These are phyloP conservation scores for Cephalotes varians DNA, from an alignment of 2,888 invertebrate species.

Conservation along the genomic window DNA sequence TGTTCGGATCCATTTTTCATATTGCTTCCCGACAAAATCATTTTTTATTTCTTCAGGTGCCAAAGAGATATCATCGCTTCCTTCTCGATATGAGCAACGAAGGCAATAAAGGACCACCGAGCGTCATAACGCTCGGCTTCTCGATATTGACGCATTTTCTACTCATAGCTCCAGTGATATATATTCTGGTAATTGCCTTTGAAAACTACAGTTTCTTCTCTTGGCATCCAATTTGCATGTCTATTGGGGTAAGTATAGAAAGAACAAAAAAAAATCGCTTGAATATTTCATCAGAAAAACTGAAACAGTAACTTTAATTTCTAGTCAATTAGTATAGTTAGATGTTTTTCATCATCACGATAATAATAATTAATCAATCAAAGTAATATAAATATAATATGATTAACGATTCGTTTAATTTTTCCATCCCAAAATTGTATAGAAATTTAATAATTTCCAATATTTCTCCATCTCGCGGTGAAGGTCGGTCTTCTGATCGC, in stretches of 20 bases:
- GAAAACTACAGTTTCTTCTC: slow-evolving; percentile 77
- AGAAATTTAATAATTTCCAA: not conserved
- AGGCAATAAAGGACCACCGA: slow-evolving; percentile 73
- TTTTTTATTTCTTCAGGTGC: not conserved
- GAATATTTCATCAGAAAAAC: not conserved
- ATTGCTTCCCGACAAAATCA: not conserved
- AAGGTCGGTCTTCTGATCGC: slow-evolving; percentile 79
- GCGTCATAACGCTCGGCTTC: slow-evolving; percentile 71
- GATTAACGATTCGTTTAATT: not conserved
- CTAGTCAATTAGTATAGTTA: not conserved
- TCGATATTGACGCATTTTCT: slow-evolving; percentile 79
- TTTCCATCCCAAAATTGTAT: not conserved
- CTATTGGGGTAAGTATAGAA: slow-evolving; percentile 79
- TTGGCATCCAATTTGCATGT: slow-evolving; percentile 84
- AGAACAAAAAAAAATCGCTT: not conserved
- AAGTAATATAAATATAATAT: not conserved
- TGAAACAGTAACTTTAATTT: not conserved
- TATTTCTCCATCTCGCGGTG: slow-evolving; percentile 7
- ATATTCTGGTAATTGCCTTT: slow-evolving; percentile 78
- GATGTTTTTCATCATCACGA: not conserved
- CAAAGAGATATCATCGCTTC: slow-evolving; percentile 11
- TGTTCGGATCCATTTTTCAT: not conserved
- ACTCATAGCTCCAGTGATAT: slow-evolving; percentile 80
- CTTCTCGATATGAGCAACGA: slow-evolving; percentile 72
- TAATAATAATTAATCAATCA: not conserved